A percentile compares a stretch with the other conserved stretches of the same genome.
These are phyloP conservation scores for Drosophila kepulauana DNA, from an alignment of 1,140 invertebrate genomes.

Conservation along the genomic window DNA sequence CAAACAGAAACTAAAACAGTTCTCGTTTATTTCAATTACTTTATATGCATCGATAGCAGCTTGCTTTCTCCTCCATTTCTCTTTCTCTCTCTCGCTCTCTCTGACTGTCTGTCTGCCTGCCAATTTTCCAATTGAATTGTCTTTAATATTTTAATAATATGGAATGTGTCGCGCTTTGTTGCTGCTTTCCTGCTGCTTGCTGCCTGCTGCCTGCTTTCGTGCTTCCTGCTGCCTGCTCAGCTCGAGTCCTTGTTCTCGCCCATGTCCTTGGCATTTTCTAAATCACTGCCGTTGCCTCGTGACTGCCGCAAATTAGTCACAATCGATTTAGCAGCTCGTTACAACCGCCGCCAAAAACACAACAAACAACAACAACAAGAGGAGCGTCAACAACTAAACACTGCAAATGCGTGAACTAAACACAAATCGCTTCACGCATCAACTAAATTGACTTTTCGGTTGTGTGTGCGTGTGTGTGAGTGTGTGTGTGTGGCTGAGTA, in stretches of 20 bases:
- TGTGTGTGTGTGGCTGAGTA: conserved; percentile 25
- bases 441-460: conserved; percentile 67
- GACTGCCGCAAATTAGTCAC: conserved; percentile 80
- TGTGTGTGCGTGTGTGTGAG: conserved; percentile 15
- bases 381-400: conserved; percentile 44
- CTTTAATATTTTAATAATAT: conserved; percentile 83
- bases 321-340: conserved; percentile 80
- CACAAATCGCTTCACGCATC: conserved; percentile 75
- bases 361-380: conserved; percentile 23
- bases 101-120: conserved; percentile 52
- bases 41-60: conserved; percentile 55
- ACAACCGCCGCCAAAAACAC: conserved; percentile 71
- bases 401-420: conserved; percentile 57
- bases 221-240: neutral
- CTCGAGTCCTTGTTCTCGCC: conserved; percentile 33
- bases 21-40: conserved; percentile 82
- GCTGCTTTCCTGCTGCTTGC: neutral
- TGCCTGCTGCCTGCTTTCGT: neutral
- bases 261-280: conserved; percentile 49
- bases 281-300: conserved; percentile 53
- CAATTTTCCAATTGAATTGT: conserved; percentile 83
- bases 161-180: conserved; percentile 36
- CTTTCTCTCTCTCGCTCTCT: neutral
- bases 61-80: neutral
- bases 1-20: conserved; percentile 23